Conservation (phyloP, 1,140 invertebrate genomes). For the Glomeris maerens region DNA sequence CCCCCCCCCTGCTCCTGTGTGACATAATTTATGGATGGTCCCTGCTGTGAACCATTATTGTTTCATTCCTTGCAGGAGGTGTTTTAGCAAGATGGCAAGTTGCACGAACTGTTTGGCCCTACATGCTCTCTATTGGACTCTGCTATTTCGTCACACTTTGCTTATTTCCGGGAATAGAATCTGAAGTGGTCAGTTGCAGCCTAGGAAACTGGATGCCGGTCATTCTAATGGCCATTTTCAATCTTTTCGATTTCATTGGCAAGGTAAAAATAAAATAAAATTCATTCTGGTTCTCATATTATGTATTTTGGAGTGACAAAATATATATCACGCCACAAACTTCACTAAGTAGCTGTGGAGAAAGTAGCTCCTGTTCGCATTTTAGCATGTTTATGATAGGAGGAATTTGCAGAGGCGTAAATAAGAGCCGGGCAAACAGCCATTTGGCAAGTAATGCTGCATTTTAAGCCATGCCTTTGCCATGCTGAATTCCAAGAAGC, state of each 20-base stretch:
- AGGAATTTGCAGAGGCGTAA: no score
- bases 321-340: no score
- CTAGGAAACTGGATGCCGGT: conserved; percentile 81
- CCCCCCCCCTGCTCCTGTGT: no score
- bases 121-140: conserved; percentile 70
- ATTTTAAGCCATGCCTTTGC: no score
- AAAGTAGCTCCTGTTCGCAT: conserved; percentile 37
- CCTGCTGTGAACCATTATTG: no score
- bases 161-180: conserved; percentile 75
- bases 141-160: conserved; percentile 77
- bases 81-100: conserved; percentile 54
- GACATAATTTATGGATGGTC: no score
- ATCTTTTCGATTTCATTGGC: conserved; percentile 67
- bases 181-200: conserved; percentile 67
- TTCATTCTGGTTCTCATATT: no score
- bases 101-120: conserved; percentile 64
- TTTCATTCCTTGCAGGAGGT: conserved; percentile 47
- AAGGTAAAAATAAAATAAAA: no score
- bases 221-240: conserved; percentile 73
- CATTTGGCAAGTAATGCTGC: no score
- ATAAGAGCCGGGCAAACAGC: no score
- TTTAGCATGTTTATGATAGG: background rate
- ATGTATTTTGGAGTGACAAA: no score
- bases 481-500: no score
- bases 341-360: conserved; percentile 46